Evolutionary conservation across 2,888 invertebrate species (phyloP), one percentile per base, ranked within the genome.

Genomic region (Aplocera efformata): DNA sequence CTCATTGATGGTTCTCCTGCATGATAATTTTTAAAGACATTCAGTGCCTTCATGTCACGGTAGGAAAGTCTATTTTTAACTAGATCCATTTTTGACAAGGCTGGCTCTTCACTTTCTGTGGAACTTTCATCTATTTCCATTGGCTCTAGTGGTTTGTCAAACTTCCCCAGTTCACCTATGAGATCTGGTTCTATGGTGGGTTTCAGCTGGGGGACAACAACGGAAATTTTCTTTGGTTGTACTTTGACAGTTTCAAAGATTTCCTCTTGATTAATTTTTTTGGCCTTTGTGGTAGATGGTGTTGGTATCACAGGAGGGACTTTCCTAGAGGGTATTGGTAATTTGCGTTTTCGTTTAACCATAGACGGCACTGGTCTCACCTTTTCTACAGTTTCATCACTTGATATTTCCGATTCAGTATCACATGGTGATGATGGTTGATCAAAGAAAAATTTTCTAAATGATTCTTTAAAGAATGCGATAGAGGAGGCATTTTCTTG

Each of bases 1-100:
- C 97, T 91, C 83, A 93, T 92, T 10, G 94, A 94, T 3, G 94
- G 93, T 36, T 92, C 91, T 0, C 98, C 98, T 6, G 92, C 89
- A 50, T 93, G 91, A 74, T 98, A 98, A 66, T 95, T 96, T 72
- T 94, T 96, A 67, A 94, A 98, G 10, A 96, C 93, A 3, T 95
- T 91, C 51, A 96, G 75, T 10, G 92, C 76, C 63, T 91, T 90
- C 76, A 94, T 91, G 70, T 96, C 94, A 65, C 91, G 91, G 30
- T 82, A 77, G 1, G 93, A 90, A 50, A 97, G 89, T 67, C 92
- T 91, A 55, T 95, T 94, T 22, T 86, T 79, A 37, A 90, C 78
- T 23, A 96, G 74, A 71, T 94, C 91, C 56, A 91, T 90, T 37
- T 89, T 89, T 3, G 91, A 90, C 48, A 94, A 92, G 22, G 84